Evolutionary conservation across 2,113 vertebrate species (phyloP), one percentile per base, ranked within the genome.

Genomic region (Leptobrachium leishanense): DNA sequence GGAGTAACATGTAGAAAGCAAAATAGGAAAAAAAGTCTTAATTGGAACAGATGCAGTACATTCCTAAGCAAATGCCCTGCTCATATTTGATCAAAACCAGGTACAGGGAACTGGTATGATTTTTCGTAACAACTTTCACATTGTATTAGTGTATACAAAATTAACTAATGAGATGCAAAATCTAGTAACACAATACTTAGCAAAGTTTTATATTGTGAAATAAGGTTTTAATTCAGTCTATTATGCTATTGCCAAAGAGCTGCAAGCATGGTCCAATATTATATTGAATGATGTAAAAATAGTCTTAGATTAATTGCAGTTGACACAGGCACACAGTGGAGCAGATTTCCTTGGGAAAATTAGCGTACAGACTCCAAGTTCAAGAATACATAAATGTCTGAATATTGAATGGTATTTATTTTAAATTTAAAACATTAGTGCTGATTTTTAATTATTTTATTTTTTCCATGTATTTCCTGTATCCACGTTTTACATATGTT

Each of bases 161-260:
- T 73, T 73, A 72, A 79, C 77, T 79, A 79, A 79, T 79, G 72
- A 73, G 70, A 79, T 79, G 70, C 77, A 79, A 79, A 73, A 79
- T 20, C n/a, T 40, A 5, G 77, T 79, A 79, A 79, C 77, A 67
- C 70, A 67, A 79, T 79, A 66, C 63, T 20, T 55, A 67, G 70
- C 63, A 54, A 55, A 66, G 44, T 69, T 15, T 54, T 62, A 62
- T 73, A 11, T 66, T 41, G 46, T 12, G 62, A 79, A 79, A 79
- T 73, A 2, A 79, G 46, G 77, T 79, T 79, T 79, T 65, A 66
- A 79, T 79, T 79, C 59, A 39, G 67, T 46, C 68, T 72, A 41
- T 74, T 70, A 75, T 75, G 40, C 69, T 59, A 68, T 46, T 46
- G 72, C 73, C 67, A 75, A 69, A 65, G 70, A 62, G 54, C 65